Evolutionary conservation across 2,113 vertebrate species (phyloP), one percentile per base, ranked within the genome.

Genomic region (Cichladusa arquata): DNA sequence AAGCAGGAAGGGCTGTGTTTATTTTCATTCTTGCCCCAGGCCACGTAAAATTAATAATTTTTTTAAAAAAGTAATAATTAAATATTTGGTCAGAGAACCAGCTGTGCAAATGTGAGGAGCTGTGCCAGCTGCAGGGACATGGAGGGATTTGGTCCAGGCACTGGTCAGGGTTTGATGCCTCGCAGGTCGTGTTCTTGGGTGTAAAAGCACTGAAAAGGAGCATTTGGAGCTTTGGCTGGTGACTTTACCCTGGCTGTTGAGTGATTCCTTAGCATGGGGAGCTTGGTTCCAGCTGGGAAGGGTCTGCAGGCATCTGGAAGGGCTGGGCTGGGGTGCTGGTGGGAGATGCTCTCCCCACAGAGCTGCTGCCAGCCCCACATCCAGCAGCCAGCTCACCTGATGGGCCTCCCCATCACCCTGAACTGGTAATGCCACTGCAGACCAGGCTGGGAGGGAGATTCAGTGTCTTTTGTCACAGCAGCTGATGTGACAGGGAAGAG

Each of bases 21-120:
- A 82, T 96, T 96, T 96, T 97, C 64, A 60, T 96, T 95, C 91
- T 96, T 95, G 82, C 93, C 85, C 72, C 86, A 85, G 88, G 93
- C 93, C 69, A 74, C 78, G 44, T 92, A 88, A 96, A 90, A 94
- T 90, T 86, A 92, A 93, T 77, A 67, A 79, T 48, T 53, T 50
- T 38, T 40, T 42, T 16, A n/a, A 78, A 29, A n/a, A 24, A 26
- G 45, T 26, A 90, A 92, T 90, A 69, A 83, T 92, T 81, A 95
- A 95, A 94, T 93, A 87, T 92, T 96, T 95, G 54, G 58, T 89
- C 88, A 89, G 91, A 96, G 62, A 73, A 77, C 51, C 96, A 95
- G 92, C 88, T 92, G 92, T 88, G 87, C 47, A 77, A 96, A 93
- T 34, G 67, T 0, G 5, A 70, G 47, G 69, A 53, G 48, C 26